phyloP scores from a whole-genome alignment of 2,888 invertebrate genomes.

The Drosophila monieri region DNA sequence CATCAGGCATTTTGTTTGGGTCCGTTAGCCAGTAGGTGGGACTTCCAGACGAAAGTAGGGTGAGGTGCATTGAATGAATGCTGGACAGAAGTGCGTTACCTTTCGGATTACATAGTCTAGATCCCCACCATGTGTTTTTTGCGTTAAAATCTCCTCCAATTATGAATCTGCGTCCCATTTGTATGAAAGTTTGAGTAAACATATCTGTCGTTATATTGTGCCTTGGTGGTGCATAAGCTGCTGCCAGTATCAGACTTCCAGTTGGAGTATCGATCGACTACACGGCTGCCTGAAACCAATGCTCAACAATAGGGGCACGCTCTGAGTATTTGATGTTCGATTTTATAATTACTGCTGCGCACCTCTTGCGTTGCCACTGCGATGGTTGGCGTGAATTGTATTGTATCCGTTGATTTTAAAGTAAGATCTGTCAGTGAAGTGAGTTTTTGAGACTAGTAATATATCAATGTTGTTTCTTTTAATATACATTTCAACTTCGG shows the following conservation, averaged over 20 bases:
- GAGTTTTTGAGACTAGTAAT: conserved; percentile 3
- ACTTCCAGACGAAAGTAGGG: background rate
- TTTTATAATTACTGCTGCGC: background rate
- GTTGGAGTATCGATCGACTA: conserved; percentile 2
- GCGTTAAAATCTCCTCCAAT: conserved; percentile 6
- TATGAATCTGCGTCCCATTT: conserved; percentile 5
- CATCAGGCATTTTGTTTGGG: background rate
- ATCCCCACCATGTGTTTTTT: background rate
- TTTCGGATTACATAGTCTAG: conserved; percentile 5
- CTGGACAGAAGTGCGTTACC: background rate
- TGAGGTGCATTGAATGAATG: background rate
- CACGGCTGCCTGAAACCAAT: conserved; percentile 1
- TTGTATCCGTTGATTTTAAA: conserved; percentile 9
- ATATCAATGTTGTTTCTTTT: background rate
- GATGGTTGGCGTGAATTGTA: conserved; percentile 4
- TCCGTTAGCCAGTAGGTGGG: conserved; percentile 1
- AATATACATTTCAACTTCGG: conserved; percentile 1
- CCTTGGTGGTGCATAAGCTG: too few relatives aligned
- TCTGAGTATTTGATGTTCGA: background rate
- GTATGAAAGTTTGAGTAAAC: background rate
- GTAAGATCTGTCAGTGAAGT: conserved; percentile 15
- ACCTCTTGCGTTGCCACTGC: background rate
- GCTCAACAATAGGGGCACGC: background rate
- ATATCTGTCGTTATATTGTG: too few relatives aligned
- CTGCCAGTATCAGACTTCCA: background rate